These are phyloP conservation scores for Moxostoma hubbsi DNA, from an alignment of 2,797 vertebrate genomes.

Conservation along the genomic window DNA sequence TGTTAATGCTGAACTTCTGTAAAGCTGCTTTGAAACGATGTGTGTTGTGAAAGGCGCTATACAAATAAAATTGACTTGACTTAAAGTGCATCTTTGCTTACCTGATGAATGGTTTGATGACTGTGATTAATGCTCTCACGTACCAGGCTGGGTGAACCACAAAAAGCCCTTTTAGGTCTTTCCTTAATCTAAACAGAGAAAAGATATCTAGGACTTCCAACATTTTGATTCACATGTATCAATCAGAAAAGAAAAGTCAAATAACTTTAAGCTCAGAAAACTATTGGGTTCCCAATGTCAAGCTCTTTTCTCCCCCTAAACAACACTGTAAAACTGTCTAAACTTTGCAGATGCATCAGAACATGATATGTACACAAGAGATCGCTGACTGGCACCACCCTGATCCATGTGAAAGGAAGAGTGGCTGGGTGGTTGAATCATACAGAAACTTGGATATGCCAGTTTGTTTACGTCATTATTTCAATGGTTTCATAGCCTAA, in stretches of 20 bases:
- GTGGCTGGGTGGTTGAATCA: background rate
- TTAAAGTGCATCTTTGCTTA: conserved; percentile 55
- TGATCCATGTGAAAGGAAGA: conserved; percentile 11
- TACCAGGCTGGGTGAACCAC: conserved; percentile 86
- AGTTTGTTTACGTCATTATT: background rate
- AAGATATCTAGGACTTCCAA: background rate
- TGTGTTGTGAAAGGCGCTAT: too few species aligned
- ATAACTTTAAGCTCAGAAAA: background rate
- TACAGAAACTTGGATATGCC: conserved; percentile 1
- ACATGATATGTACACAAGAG: too few species aligned
- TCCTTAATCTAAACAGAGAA: conserved; percentile 75
- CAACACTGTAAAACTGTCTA: too few species aligned
- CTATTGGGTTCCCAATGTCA: background rate
- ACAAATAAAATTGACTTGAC: too few species aligned
- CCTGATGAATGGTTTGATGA: conserved; percentile 88
- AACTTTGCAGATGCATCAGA: too few species aligned
- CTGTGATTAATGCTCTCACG: conserved; percentile 78
- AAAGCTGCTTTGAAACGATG: too few species aligned
- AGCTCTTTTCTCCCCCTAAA: too few species aligned
- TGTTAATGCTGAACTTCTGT: too few species aligned
- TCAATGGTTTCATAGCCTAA: background rate
- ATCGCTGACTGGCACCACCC: conserved; percentile 17
- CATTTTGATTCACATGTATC: background rate
- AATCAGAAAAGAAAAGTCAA: background rate
- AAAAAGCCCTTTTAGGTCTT: conserved; percentile 82